These are phyloP conservation scores for Henricia sp. DNA, from an alignment of 53 echinoderm and acorn worm genomes.

Conservation along the genomic window DNA sequence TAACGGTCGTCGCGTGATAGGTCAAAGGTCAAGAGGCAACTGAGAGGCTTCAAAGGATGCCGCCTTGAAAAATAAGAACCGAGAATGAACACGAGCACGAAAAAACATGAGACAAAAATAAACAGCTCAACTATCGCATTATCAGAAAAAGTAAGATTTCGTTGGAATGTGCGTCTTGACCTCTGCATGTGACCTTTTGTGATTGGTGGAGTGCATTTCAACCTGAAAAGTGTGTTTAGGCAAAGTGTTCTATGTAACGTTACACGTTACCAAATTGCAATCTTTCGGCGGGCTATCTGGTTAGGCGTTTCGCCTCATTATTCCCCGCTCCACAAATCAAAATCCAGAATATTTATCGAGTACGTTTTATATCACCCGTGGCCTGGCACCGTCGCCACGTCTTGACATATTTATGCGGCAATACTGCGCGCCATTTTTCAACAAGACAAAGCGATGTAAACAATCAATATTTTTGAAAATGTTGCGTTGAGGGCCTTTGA, in stretches of 20 bases:
- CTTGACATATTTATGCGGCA: conserved; percentile 38
- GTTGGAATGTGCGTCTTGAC: conserved; percentile 53
- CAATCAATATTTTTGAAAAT: conserved; percentile 46
- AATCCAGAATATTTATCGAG: neutral
- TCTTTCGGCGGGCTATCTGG: neutral
- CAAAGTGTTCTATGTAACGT: neutral
- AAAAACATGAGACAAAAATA: conserved; percentile 38
- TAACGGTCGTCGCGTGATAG: conserved; percentile 19
- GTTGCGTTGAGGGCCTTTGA: conserved; percentile 30
- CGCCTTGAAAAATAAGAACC: conserved; percentile 22
- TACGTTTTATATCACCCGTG: conserved; percentile 28
- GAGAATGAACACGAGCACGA: neutral
- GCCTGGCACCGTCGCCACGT: neutral
- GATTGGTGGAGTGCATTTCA: conserved; percentile 29
- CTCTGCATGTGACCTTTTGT: neutral
- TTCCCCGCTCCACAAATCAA: conserved; percentile 33
- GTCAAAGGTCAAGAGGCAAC: conserved; percentile 40
- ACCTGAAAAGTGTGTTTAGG: conserved; percentile 12
- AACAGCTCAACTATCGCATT: conserved; percentile 27
- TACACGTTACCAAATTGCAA: neutral
- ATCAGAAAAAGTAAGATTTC: conserved; percentile 17
- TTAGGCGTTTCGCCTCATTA: neutral
- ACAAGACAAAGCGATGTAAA: conserved; percentile 33
- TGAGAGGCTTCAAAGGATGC: conserved; percentile 11
- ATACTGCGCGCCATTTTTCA: neutral